Evolutionary conservation across 2,113 vertebrate genomes (phyloP), one percentile per base, ranked within the genome.

Genomic region (Cebidichthys violaceus): DNA sequence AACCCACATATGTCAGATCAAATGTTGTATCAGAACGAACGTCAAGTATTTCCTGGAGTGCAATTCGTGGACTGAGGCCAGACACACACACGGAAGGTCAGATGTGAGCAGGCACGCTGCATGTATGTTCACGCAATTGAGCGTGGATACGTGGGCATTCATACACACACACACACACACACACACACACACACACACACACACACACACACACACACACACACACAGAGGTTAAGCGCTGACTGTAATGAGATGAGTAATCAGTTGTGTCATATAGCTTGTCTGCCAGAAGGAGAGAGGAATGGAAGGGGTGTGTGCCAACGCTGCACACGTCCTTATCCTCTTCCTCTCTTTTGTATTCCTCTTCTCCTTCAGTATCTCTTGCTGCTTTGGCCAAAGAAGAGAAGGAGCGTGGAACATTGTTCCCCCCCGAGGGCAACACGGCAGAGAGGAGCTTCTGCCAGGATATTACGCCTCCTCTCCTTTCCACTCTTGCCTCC

Each of bases 241-340:
- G 85, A 77, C 90, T 77, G 83, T 92, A 90, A 93, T 88, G 79
- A 91, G 89, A 92, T 91, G 89, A 89, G 87, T 93, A 93, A 93
- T 94, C 90, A 93, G 85, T 86, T 93, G 89, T 93, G 92, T 94
- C 91, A 93, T 86, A 91, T 84, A 82, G 79, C 86, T 90, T 87
- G 68, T 82, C 85, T 88, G 78, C 84, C 76, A 88, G 82, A 64
- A 90, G 80, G 79, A 85, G 83, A 81, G 31, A 15, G 74, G 77
- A 83, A 57, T 8, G 24, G 67, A 77, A 75, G 52, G 75, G 81
- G 71, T 60, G 50, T 84, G 70, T 75, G 81, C 80, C 87, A 86
- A 82, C 54, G 60, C 29, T 20, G 35, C 61, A 71, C 81, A 88
- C 69, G 59, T 85, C 60, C 47, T 79, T 52, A 33, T 45, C 73